Evolutionary conservation across 1,140 invertebrate genomes (phyloP), one percentile per base, ranked within the genome.

Genomic region (Cyrtorhinus lividipennis): DNA sequence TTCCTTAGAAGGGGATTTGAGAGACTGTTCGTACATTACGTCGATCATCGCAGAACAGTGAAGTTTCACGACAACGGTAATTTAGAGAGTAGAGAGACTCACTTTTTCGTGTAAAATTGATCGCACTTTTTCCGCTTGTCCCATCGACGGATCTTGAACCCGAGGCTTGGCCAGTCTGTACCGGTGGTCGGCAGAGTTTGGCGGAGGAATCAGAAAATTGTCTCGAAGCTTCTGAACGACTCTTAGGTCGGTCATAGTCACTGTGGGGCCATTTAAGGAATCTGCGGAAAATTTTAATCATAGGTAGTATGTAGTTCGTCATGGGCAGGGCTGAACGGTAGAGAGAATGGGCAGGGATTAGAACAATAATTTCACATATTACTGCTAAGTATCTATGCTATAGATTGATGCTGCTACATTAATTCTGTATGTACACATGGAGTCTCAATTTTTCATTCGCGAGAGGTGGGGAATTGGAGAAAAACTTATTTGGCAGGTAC

Each of bases 71-170:
- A n/a, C n/a, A n/a, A n/a, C n/a, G n/a, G n/a, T n/a, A n/a, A n/a
- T n/a, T n/a, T n/a, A n/a, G n/a, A n/a, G n/a, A n/a, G n/a, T n/a
- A n/a, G n/a, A n/a, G n/a, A n/a, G n/a, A n/a, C n/a, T n/a, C n/a
- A 74, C 74, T 67, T 70, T 72, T 45, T 74, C 62, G 0, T 72
- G 66, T n/a, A 76, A 67, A 63, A 72, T 69, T 45, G 68, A 46
- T 25, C 68, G 67, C 23, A 76, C 72, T n/a, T 48, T 65, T 30
- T 65, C 30, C 3, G 72, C 70, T 64, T 77, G 76, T 1, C 76
- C 76, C 72, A 77, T 77, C 2, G 75, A 77, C 2, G 72, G 71
- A 64, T 78, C 75, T 62, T 76, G 73, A 0, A 71, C 24, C 23
- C 71, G 56, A 18, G 71, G 68, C 15, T 70, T 24, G 22, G 67